A percentile compares a stretch with the other conserved stretches of the same genome.
These are phyloP conservation scores for Sylvilagus floridanus DNA, from an alignment of 2,797 vertebrate genomes.

Conservation along the genomic window DNA sequence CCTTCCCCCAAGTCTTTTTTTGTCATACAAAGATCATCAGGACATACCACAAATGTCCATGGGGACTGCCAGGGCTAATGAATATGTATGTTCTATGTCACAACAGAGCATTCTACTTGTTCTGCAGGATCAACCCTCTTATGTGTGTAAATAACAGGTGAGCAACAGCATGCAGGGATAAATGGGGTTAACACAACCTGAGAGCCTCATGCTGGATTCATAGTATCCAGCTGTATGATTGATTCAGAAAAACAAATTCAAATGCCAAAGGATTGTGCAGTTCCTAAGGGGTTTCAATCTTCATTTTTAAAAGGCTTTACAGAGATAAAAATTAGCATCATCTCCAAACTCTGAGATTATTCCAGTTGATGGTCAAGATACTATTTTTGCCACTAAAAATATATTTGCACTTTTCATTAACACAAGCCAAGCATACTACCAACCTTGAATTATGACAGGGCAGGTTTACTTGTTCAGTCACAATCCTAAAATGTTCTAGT, in stretches of 20 bases:
- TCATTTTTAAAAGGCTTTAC: constrained; percentile 56
- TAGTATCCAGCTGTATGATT: constrained; percentile 34
- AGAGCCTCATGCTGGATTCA: constrained; percentile 76
- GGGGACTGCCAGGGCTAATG: constrained; percentile 86
- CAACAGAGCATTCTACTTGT: constrained; percentile 86
- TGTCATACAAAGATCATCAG: constrained; percentile 86
- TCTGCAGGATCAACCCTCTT: constrained; percentile 86
- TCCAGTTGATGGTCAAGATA: constrained; percentile 45
- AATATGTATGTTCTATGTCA: constrained; percentile 89
- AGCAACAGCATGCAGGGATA: constrained; percentile 84
- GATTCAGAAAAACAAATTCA: constrained; percentile 59
- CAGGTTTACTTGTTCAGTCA: constrained; percentile 61
- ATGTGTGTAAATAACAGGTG: constrained; percentile 89
- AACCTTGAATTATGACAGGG: constrained; percentile 49
- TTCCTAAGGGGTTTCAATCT: constrained; percentile 72
- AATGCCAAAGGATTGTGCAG: neutral
- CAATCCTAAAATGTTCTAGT: constrained; percentile 29
- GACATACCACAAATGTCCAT: constrained; percentile 82
- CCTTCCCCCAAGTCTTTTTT: constrained; percentile 82
- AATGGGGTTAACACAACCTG: constrained; percentile 87
- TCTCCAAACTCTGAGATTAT: constrained; percentile 59
- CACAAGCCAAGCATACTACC: neutral
- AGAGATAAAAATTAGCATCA: neutral
- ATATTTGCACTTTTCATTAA: constrained; percentile 65
- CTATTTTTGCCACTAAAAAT: neutral